Evolutionary conservation across 2,888 invertebrate genomes (phyloP), one percentile per base, ranked within the genome.

Genomic region (Caradrina clavipalpis): DNA sequence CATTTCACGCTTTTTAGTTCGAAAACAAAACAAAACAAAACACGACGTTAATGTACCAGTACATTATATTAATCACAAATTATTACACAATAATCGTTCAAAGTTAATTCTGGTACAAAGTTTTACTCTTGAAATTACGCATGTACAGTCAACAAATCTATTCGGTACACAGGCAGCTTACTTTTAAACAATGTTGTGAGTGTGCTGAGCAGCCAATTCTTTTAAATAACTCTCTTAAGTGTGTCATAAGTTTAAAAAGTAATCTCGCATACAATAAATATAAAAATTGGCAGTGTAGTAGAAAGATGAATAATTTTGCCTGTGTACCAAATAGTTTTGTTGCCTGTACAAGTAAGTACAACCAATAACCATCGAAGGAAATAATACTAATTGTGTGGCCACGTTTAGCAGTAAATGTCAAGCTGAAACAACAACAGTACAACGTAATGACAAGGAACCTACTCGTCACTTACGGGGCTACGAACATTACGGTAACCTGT

Each of bases 381-480:
- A 55, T 13, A 71, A 49, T 19, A 26, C 80, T 76, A 75, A 68
- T 75, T 60, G 17, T 53, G 35, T 47, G 45, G 39, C 39, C 80
- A 80, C 76, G 76, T 80, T 76, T 59, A 55, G 64, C 58, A 73
- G 62, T 73, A 72, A 78, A 78, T 53, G 49, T 62, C 62, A n/a
- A 3, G 5, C 22, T 35, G 11, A 53, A 71, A 55, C 53, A 73
- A 62, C 73, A 50, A 54, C 21, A 35, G 22, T 0, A 19, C 10
- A 6, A 47, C 47, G 39, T 62, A 49, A 63, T 59, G 58, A 62
- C 50, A 42, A 50, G 47, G 53, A 31, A 49, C 31, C 35, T 54
- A 22, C 35, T 78, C 54, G 50, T 59, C 54, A 63, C 54, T 35
- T 72, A 22, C 39, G 39, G 5, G 45, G 15, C 45, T 13, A 17